Conservation (phyloP, 2,113 vertebrate genomes). For the Puma concolor region DNA sequence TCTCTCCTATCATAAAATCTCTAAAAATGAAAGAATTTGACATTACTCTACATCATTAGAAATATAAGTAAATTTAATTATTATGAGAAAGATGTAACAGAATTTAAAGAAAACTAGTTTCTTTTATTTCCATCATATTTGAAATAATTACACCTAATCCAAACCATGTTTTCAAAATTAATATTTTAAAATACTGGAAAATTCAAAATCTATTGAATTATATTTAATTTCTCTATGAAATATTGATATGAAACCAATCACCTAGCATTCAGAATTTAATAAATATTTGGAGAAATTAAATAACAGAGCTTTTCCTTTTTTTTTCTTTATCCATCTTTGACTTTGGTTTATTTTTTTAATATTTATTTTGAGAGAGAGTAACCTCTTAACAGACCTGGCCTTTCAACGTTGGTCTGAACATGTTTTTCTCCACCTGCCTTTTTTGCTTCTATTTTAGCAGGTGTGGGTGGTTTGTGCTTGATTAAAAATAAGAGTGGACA, state of each 20-base stretch:
- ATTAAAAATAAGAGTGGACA: not conserved
- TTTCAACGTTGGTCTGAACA: not conserved
- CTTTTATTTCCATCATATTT: not conserved
- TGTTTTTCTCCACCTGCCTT: not conserved
- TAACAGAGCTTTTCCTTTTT: not conserved
- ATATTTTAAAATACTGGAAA: not conserved
- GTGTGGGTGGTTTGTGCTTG: conserved; percentile 9
- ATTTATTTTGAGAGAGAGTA: no score
- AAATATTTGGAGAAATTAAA: conserved; percentile 32
- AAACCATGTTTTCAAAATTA: not conserved
- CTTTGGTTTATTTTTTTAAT: not conserved
- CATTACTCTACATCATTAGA: not conserved
- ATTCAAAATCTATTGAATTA: not conserved
- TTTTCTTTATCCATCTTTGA: not conserved
- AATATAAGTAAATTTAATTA: not conserved
- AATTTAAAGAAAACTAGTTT: not conserved
- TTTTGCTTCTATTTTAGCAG: conserved; percentile 44
- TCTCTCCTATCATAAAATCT: not conserved
- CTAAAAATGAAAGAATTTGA: not conserved
- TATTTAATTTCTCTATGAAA: not conserved
- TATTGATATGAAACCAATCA: not conserved
- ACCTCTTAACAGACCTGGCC: not conserved
- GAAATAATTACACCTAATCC: not conserved
- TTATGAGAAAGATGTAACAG: not conserved
- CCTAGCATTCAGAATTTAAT: not conserved